phyloP scores from a whole-genome alignment of 2,888 invertebrate genomes.

The Volucella inanis region DNA sequence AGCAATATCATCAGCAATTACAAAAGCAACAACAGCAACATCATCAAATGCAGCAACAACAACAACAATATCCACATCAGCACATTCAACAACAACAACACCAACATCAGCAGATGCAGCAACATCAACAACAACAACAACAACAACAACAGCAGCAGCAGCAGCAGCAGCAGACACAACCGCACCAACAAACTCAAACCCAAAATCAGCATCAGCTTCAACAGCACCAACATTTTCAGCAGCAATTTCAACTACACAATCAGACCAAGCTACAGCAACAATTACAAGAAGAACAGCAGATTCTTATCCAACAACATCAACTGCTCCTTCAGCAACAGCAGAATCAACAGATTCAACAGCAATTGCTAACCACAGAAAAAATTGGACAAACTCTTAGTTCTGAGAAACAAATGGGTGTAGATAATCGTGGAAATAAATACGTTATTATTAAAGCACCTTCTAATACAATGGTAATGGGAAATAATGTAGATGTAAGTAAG shows the following conservation, averaged over 20 bases:
- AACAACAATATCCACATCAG: constrained; percentile 28
- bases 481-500: constrained; percentile 51
- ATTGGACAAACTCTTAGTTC: constrained; percentile 4
- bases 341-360: constrained; percentile 50
- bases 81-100: constrained; percentile 41
- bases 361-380: constrained; percentile 47
- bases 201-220: constrained; percentile 39
- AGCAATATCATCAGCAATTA: constrained; percentile 7
- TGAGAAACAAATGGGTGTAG: constrained; percentile 77
- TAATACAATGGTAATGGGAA: constrained; percentile 47
- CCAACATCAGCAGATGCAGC: constrained; percentile 16
- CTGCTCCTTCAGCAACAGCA: constrained; percentile 36
- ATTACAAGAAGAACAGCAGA: constrained; percentile 46
- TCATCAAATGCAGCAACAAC: constrained; percentile 25
- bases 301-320: constrained; percentile 47
- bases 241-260: constrained; percentile 51
- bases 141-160: constrained; percentile 24
- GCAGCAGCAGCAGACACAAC: constrained; percentile 8
- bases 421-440: constrained; percentile 81
- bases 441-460: constrained; percentile 77
- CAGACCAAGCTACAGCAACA: constrained; percentile 36
- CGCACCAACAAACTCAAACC: constrained; percentile 19
- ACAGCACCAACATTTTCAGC: constrained; percentile 55
- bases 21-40: constrained; percentile 16
- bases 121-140: constrained; percentile 18